Evolutionary conservation across 2,888 invertebrate species (phyloP).

Genomic region (Ichneumoninae sp.): DNA sequence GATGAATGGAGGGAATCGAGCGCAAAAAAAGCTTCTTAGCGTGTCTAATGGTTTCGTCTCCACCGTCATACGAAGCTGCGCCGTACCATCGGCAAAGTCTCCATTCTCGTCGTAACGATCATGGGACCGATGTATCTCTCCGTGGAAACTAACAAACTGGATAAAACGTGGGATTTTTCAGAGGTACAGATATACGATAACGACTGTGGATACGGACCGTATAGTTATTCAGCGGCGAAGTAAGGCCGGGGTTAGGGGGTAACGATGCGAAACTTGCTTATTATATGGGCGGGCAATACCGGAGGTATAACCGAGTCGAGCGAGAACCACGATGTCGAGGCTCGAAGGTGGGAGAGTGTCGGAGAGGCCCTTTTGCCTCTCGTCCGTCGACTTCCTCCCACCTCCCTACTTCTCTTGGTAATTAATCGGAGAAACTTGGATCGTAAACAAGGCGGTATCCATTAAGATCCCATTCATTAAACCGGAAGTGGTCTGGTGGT

Average conservation of each 20-base stretch:
- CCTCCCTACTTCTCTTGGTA: slow-evolving; percentile 69
- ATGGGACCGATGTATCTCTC: background rate
- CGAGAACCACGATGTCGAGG: slow-evolving; percentile 40
- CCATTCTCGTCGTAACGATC: background rate
- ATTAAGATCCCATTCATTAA: slow-evolving; percentile 81
- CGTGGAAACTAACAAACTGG: slow-evolving; percentile 23
- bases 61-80: background rate
- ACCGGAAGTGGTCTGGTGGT: slow-evolving; percentile 75
- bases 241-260: slow-evolving; percentile 20
- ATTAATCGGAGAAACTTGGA: slow-evolving; percentile 81
- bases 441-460: slow-evolving; percentile 80
- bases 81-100: background rate
- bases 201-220: slow-evolving; percentile 16
- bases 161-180: slow-evolving; percentile 26
- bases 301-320: slow-evolving; percentile 53
- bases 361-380: slow-evolving; percentile 23
- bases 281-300: slow-evolving; percentile 65
- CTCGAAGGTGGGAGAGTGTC: slow-evolving; percentile 36
- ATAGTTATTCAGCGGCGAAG: slow-evolving; percentile 19
- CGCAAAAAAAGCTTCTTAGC: background rate
- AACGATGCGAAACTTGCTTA: slow-evolving; percentile 65
- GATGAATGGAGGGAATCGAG: background rate
- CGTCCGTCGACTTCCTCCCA: slow-evolving; percentile 46
- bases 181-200: slow-evolving; percentile 26
- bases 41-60: background rate